phyloP scores from a whole-genome alignment of 2,113 vertebrate genomes.

The Bufo bufo region DNA sequence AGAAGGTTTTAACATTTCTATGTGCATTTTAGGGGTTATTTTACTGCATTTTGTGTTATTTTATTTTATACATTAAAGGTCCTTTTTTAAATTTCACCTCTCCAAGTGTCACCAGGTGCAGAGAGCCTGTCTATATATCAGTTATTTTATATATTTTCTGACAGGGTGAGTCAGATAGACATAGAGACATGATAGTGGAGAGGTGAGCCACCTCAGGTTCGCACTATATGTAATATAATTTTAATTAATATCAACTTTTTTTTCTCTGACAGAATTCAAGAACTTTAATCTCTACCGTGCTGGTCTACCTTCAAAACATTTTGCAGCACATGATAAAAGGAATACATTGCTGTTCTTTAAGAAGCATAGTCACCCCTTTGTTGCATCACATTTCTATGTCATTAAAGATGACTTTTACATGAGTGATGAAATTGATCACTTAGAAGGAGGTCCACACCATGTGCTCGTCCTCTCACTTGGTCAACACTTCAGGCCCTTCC shows the following conservation, averaged over 20 bases:
- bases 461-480: slow-evolving; percentile 29
- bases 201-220: too few species aligned
- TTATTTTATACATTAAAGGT: too few species aligned
- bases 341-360: slow-evolving; percentile 58
- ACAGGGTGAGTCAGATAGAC: too few species aligned
- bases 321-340: slow-evolving; percentile 53
- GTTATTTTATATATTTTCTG: too few species aligned
- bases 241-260: not conserved
- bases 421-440: slow-evolving; percentile 16
- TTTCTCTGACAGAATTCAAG: slow-evolving; percentile 12
- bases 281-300: not conserved
- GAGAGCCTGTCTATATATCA: too few species aligned
- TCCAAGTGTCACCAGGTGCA: too few species aligned
- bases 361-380: slow-evolving; percentile 57
- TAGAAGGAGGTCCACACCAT: slow-evolving; percentile 54
- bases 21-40: too few species aligned
- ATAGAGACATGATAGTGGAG: too few species aligned
- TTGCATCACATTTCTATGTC: not conserved
- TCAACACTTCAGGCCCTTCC: not conserved
- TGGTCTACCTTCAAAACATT: slow-evolving; percentile 32
- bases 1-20: too few species aligned
- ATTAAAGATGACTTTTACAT: slow-evolving; percentile 59
- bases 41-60: too few species aligned
- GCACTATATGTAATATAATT: not conserved
- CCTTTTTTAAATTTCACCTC: too few species aligned